Evolutionary conservation across 1,140 invertebrate species (phyloP).

Genomic region (Pygmarrhopalites habei): DNA sequence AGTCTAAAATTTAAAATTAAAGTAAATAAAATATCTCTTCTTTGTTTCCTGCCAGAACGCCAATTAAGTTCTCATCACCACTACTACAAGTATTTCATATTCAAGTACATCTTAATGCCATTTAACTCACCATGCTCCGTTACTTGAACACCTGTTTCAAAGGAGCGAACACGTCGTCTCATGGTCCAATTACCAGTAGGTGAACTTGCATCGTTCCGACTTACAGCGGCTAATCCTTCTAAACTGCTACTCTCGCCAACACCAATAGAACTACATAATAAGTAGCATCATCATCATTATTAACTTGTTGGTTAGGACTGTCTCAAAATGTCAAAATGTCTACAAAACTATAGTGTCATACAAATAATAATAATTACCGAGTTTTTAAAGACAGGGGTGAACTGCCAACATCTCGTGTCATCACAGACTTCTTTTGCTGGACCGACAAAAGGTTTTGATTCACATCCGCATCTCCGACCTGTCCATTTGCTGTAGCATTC

Average conservation of each 20-base stretch:
- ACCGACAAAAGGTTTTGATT: not conserved
- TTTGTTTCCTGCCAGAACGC: too few species aligned
- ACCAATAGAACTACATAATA: conserved; percentile 26
- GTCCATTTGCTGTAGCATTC: conserved; percentile 24
- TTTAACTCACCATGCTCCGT: conserved; percentile 26
- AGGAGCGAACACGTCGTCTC: conserved; percentile 25
- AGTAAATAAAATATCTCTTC: too few species aligned
- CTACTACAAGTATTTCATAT: too few species aligned
- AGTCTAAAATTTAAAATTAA: too few species aligned
- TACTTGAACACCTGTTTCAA: conserved; percentile 39
- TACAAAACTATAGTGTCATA: too few species aligned
- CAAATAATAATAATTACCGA: too few species aligned
- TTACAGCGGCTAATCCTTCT: not conserved
- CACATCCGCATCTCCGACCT: conserved; percentile 2
- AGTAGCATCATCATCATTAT: too few species aligned
- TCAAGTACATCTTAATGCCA: too few species aligned
- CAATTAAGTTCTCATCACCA: too few species aligned
- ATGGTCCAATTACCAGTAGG: conserved; percentile 32
- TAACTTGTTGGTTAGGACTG: too few species aligned
- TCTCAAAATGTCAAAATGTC: too few species aligned
- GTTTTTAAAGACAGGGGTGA: conserved; percentile 48
- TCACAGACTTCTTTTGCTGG: conserved; percentile 48
- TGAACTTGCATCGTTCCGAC: conserved; percentile 23
- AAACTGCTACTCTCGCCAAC: conserved; percentile 25
- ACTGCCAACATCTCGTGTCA: conserved; percentile 59